phyloP scores from a whole-genome alignment of 2,113 vertebrate genomes.

The Cavia porcellus region DNA sequence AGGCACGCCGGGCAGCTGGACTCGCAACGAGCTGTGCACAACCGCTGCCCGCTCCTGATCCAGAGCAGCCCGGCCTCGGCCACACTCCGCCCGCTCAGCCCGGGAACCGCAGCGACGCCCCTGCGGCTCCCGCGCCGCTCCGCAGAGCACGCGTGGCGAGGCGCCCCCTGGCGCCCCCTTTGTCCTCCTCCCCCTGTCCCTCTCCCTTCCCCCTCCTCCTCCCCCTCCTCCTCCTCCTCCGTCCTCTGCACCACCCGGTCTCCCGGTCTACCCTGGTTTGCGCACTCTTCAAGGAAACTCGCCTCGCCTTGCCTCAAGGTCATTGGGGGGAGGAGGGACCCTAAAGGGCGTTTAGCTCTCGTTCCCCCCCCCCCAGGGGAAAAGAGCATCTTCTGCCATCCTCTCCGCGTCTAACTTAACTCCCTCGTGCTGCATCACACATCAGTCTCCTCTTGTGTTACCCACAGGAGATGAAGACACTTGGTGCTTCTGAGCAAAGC shows the following conservation, averaged over 20 bases:
- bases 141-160: too few species aligned
- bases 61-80: fast-evolving
- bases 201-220: neutral
- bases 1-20: too few species aligned
- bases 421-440: neutral
- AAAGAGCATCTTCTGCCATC: neutral
- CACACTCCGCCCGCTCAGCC: fast-evolving
- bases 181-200: too few species aligned
- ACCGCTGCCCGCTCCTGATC: neutral
- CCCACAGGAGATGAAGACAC: neutral
- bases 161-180: neutral
- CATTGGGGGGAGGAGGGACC: neutral
- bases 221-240: neutral
- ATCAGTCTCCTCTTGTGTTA: neutral
- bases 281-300: neutral
- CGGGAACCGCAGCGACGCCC: fast-evolving
- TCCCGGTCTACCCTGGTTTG: neutral
- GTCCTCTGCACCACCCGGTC: neutral
- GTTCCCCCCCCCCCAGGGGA: neutral
- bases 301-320: neutral
- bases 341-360: neutral
- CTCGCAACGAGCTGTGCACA: fast-evolving
- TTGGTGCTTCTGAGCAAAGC: neutral
- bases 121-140: neutral
- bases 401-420: neutral